A percentile compares a stretch with the other conserved stretches of the same genome.
Conservation (phyloP, 2,113 vertebrate species). For the Ptilonorhynchus violaceus region DNA sequence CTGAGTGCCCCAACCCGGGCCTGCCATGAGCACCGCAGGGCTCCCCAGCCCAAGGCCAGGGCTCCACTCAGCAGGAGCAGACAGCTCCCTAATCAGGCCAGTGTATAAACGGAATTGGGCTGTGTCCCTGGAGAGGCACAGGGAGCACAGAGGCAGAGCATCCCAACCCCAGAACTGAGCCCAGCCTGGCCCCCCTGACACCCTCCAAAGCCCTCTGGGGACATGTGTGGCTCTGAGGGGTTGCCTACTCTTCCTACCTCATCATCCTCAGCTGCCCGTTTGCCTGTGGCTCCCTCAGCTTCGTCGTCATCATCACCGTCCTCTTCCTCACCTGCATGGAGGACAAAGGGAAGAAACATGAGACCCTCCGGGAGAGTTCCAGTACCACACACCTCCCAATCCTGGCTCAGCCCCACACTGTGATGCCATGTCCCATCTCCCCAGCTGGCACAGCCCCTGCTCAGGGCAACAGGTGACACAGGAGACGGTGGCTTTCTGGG, state of each 20-base stretch:
- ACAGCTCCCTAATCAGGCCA: neutral
- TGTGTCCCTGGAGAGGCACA: fast-evolving
- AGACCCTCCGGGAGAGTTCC: neutral
- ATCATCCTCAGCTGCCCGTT: constrained; percentile 91
- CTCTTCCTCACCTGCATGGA: constrained; percentile 84
- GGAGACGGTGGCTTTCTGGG: fast-evolving
- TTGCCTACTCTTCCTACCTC: constrained; percentile 67
- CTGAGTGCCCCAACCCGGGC: neutral
- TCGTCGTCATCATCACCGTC: constrained; percentile 92
- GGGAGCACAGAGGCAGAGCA: fast-evolving
- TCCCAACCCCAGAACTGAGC: neutral
- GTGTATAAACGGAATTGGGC: neutral
- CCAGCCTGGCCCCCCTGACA: fast-evolving
- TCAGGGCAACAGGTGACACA: neutral
- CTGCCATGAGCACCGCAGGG: neutral
- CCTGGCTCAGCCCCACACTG: neutral
- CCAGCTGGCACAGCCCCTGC: neutral
- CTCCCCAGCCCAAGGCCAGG: neutral
- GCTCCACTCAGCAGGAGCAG: fast-evolving
- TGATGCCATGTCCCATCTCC: fast-evolving
- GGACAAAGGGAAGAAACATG: neutral
- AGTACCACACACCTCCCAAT: neutral
- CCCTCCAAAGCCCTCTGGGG: neutral
- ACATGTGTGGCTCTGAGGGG: fast-evolving
- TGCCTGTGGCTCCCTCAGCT: constrained; percentile 84